Percentiles rank a stretch among this genome's conserved stretches.
Conservation (phyloP, 2,888 invertebrate species). For the Trichogramma dendrolimi region DNA sequence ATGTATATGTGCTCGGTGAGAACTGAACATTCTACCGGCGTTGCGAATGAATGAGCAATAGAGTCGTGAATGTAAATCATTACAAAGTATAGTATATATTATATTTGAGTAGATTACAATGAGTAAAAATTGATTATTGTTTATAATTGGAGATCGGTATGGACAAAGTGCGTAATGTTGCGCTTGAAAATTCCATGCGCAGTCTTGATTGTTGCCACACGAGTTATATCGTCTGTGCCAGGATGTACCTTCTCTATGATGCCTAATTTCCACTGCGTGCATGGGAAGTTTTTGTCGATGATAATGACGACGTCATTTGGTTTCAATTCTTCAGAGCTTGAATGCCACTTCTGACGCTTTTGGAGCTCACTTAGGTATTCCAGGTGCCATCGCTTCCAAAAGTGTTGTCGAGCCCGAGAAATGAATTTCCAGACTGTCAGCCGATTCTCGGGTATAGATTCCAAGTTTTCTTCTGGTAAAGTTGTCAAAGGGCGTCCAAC, state of each 20-base stretch:
- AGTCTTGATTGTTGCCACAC: conserved; percentile 30
- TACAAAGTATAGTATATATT: no score
- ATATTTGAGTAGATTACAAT: no score
- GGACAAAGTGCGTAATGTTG: conserved; percentile 7
- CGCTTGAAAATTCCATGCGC: conserved; percentile 23
- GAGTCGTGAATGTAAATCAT: no score
- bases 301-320: conserved; percentile 32
- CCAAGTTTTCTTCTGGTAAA: conserved; percentile 28
- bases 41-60: no score
- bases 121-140: no score
- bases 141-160: no score
- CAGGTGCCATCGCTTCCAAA: conserved; percentile 33
- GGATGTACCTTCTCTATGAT: conserved; percentile 31
- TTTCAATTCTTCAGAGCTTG: conserved; percentile 18
- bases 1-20: no score
- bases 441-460: conserved; percentile 30
- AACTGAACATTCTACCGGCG: no score
- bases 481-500: conserved; percentile 31
- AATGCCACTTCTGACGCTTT: conserved; percentile 34
- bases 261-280: conserved; percentile 32
- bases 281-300: conserved; percentile 23
- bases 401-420: conserved; percentile 31
- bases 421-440: conserved; percentile 32
- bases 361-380: conserved; percentile 35
- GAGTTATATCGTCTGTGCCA: conserved; percentile 32